These are phyloP conservation scores for Gonioctena quinquepunctata DNA, from an alignment of 1,140 invertebrate genomes.

Conservation along the genomic window DNA sequence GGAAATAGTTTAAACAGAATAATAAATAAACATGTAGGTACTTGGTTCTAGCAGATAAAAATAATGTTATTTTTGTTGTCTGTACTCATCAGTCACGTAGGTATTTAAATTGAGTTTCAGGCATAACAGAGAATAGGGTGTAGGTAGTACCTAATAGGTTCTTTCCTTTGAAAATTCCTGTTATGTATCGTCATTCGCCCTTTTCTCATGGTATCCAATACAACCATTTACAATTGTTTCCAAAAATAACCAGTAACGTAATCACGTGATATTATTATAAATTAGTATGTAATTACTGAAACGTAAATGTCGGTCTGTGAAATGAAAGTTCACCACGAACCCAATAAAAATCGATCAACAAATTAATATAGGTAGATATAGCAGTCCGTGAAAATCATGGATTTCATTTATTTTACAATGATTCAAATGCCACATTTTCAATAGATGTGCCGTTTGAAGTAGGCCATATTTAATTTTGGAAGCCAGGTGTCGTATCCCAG, in stretches of 20 bases:
- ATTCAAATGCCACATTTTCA: not conserved
- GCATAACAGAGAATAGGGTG: no score
- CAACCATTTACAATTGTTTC: not conserved
- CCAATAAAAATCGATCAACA: not conserved
- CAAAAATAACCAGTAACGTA: conserved; percentile 20
- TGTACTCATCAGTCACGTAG: no score
- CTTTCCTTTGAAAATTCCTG: not conserved
- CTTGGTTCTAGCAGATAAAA: no score
- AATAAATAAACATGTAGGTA: no score
- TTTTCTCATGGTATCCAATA: not conserved
- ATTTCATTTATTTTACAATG: no score
- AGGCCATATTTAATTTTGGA: conserved; percentile 47
- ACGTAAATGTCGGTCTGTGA: not conserved
- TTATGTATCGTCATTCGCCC: not conserved
- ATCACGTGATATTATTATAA: conserved; percentile 20
- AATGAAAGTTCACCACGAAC: not conserved
- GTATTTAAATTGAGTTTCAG: no score
- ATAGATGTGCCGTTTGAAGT: conserved; percentile 25
- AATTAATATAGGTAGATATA: no score
- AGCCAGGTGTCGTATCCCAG: conserved; percentile 33
- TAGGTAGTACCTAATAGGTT: no score
- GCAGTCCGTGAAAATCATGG: no score
- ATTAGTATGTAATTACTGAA: not conserved
- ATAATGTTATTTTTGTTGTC: no score
- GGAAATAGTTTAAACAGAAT: no score